These are phyloP conservation scores for Rhynchonycteris naso DNA, from an alignment of 2,797 vertebrate species.

Conservation along the genomic window DNA sequence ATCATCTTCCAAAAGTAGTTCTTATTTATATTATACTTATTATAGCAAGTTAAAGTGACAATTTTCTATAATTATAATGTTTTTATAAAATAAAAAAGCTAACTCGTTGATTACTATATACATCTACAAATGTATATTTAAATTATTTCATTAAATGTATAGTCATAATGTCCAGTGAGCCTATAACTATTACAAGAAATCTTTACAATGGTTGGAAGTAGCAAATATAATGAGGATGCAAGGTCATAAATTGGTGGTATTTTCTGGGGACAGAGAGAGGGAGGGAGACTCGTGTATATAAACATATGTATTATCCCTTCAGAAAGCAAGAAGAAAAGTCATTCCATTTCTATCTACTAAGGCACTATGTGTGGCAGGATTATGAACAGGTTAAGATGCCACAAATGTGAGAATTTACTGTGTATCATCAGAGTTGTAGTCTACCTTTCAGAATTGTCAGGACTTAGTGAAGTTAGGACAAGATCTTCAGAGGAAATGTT, in stretches of 20 bases:
- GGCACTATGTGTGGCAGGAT: constrained; percentile 5
- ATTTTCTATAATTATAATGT: background rate
- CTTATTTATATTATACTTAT: constrained; percentile 9
- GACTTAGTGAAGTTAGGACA: background rate
- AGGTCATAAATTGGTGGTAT: background rate
- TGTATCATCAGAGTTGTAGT: background rate
- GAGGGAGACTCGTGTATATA: background rate
- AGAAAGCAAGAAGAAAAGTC: constrained; percentile 61
- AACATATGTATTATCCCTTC: background rate
- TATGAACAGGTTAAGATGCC: constrained; percentile 47
- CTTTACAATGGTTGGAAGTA: constrained; percentile 66
- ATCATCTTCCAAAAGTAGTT: background rate
- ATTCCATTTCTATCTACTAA: constrained; percentile 50
- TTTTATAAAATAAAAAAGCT: background rate
- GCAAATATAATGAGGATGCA: background rate
- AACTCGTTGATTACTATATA: background rate
- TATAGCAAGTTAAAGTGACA: background rate
- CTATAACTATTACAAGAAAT: background rate
- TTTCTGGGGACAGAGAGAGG: background rate
- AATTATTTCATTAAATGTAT: constrained; percentile 45
- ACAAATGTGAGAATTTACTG: constrained; percentile 58
- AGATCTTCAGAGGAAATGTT: background rate
- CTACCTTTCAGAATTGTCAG: constrained; percentile 28
- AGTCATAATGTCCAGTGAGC: background rate
- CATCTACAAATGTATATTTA: background rate